These are phyloP conservation scores for Thamnophis elegans DNA, from an alignment of 2,797 vertebrate genomes.

Conservation along the genomic window DNA sequence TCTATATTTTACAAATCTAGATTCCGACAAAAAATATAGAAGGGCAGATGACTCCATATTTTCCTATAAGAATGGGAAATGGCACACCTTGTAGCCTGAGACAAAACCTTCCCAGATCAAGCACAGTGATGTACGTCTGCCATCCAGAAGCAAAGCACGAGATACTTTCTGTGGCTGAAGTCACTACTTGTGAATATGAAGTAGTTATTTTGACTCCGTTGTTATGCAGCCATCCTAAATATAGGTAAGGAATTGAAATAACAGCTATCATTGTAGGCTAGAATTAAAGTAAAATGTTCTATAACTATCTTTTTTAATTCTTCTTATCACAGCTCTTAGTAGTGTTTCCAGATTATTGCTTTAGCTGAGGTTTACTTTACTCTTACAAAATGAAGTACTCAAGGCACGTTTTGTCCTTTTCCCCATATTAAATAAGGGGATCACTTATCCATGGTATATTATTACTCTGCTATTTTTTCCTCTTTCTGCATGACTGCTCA, in stretches of 20 bases:
- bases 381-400: neutral
- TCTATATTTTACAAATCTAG: constrained; percentile 65
- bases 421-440: neutral
- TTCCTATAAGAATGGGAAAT: constrained; percentile 87
- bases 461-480: neutral
- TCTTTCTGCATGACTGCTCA: neutral
- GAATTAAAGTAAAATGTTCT: neutral
- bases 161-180: constrained; percentile 94
- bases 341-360: neutral
- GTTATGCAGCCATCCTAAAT: constrained; percentile 92
- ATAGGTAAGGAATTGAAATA: constrained; percentile 77
- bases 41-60: constrained; percentile 96
- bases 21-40: constrained; percentile 94
- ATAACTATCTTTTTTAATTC: neutral
- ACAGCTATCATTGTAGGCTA: neutral
- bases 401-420: neutral
- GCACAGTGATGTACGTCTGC: constrained; percentile 91
- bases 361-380: neutral
- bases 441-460: neutral
- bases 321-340: neutral
- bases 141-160: constrained; percentile 98
- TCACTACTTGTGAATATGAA: constrained; percentile 96
- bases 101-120: constrained; percentile 83
- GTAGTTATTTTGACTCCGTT: constrained; percentile 95
- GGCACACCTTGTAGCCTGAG: constrained; percentile 92